Conservation (phyloP, 2,797 vertebrate species). For the Phoeniculus purpureus region DNA sequence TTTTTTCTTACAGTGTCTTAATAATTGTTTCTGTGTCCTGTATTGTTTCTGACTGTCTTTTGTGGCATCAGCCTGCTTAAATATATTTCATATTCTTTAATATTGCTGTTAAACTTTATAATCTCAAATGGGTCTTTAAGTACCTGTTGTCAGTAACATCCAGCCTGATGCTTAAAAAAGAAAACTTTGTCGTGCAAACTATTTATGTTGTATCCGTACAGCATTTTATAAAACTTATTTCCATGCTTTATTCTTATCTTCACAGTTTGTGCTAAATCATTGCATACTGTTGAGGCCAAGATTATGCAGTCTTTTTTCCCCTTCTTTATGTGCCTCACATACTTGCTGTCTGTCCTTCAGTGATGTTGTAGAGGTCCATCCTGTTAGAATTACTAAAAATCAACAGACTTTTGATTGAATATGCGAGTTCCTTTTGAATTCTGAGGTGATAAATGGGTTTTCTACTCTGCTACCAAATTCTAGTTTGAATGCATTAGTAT, state of each 20-base stretch:
- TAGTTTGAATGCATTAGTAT: neutral
- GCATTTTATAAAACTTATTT: neutral
- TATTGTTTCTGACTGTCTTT: neutral
- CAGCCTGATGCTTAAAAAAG: neutral
- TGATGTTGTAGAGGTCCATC: neutral
- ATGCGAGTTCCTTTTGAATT: neutral
- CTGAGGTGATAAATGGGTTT: neutral
- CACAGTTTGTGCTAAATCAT: neutral
- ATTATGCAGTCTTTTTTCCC: neutral
- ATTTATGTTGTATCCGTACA: neutral
- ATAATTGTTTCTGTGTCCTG: neutral
- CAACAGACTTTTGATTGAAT: neutral
- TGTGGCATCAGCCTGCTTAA: neutral
- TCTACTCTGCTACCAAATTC: neutral
- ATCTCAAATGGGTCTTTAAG: neutral
- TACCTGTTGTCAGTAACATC: neutral
- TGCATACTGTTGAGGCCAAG: neutral
- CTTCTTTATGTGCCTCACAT: neutral
- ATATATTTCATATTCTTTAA: neutral
- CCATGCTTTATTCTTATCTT: neutral
- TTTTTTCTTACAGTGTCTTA: rapidly evolving
- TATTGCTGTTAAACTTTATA: neutral
- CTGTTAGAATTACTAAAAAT: neutral
- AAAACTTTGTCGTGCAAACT: neutral
- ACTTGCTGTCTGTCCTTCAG: neutral